These are phyloP conservation scores for Margaritifera margaritifera DNA, from an alignment of 2,888 invertebrate species.

Conservation along the genomic window DNA sequence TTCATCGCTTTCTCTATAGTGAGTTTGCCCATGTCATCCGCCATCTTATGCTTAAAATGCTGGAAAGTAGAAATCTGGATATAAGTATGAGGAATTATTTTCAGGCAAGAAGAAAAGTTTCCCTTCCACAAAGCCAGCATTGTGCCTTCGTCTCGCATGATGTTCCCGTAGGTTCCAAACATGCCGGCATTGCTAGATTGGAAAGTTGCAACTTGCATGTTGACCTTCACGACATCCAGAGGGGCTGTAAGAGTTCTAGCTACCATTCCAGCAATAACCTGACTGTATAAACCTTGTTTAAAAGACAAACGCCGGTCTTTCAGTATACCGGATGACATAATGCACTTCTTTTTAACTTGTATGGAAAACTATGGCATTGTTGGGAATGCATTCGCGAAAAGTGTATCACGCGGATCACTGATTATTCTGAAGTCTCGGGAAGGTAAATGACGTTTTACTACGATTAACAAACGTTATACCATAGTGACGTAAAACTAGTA, in stretches of 20 bases:
- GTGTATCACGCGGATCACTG: too few species aligned
- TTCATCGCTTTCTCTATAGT: conserved; percentile 5
- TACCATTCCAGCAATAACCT: conserved; percentile 15
- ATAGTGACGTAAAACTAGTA: too few species aligned
- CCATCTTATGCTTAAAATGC: conserved; percentile 4
- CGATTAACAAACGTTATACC: too few species aligned
- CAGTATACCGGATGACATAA: too few species aligned
- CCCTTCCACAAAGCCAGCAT: conserved; percentile 17
- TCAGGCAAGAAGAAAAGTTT: conserved; percentile 19
- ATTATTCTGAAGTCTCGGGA: too few species aligned
- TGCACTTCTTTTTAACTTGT: too few species aligned
- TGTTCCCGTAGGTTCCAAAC: conserved; percentile 5
- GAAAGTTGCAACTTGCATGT: conserved; percentile 25
- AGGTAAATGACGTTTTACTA: too few species aligned
- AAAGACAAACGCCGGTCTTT: conserved; percentile 19
- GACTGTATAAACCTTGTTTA: conserved; percentile 18
- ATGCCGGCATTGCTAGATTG: conserved; percentile 13
- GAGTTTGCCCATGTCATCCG: conserved; percentile 12
- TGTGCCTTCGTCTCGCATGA: conserved; percentile 15
- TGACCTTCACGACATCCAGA: conserved; percentile 23
- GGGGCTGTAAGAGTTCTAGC: conserved; percentile 27
- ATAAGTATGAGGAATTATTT: conserved; percentile 17
- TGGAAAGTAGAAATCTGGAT: conserved; percentile 17
- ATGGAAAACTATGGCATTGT: too few species aligned
- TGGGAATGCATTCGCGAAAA: too few species aligned